A percentile compares a stretch with the other conserved stretches of the same genome.
Evolutionary conservation across 2,113 vertebrate genomes (phyloP).

Genomic region (Carassius gibelio): DNA sequence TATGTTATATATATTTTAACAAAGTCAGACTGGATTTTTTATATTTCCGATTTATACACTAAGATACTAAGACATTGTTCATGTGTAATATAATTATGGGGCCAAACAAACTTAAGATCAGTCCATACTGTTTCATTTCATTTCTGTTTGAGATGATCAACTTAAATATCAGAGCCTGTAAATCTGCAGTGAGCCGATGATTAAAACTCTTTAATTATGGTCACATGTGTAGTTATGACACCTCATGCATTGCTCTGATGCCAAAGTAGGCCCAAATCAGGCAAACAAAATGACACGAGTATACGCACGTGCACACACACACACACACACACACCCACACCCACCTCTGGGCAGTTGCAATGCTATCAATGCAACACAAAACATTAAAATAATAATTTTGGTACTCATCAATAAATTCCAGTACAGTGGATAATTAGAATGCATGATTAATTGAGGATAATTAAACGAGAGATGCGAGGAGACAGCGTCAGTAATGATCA

Average conservation of each 20-base stretch:
- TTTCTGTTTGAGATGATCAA: background rate
- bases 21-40: background rate
- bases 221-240: conserved; percentile 74
- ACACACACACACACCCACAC: conserved; percentile 16
- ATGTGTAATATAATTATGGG: background rate
- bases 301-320: conserved; percentile 20
- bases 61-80: background rate
- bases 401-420: conserved; percentile 69
- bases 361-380: conserved; percentile 64
- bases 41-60: background rate
- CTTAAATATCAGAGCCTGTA: background rate
- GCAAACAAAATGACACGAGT: conserved; percentile 62
- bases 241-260: conserved; percentile 71
- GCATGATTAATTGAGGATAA: conserved; percentile 75
- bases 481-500: conserved; percentile 67
- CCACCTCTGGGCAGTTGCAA: conserved; percentile 73
- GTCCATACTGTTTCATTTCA: background rate
- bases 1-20: background rate
- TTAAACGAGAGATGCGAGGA: conserved; percentile 69
- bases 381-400: conserved; percentile 77
- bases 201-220: conserved; percentile 61
- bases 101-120: background rate
- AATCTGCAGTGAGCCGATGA: background rate
- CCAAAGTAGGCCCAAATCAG: conserved; percentile 74
- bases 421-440: conserved; percentile 73